These are phyloP conservation scores for Aptenodytes forsteri DNA, from an alignment of 2,113 vertebrate genomes.

Conservation along the genomic window DNA sequence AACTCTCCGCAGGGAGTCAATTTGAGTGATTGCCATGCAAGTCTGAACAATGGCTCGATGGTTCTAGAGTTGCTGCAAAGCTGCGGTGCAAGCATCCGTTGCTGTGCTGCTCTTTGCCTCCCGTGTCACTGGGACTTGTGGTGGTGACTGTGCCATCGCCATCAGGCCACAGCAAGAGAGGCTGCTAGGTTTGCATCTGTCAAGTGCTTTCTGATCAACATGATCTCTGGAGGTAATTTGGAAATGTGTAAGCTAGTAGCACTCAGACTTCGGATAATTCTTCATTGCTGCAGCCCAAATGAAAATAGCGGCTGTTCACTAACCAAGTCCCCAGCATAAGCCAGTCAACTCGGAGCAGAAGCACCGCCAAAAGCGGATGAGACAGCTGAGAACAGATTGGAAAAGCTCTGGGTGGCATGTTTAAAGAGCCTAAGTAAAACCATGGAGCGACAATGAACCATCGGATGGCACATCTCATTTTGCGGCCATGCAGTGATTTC, in stretches of 20 bases:
- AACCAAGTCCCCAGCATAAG: not conserved
- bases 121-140: not conserved
- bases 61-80: not conserved
- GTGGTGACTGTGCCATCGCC: not conserved
- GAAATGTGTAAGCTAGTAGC: not conserved
- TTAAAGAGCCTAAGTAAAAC: not conserved
- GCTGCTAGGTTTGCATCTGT: not conserved
- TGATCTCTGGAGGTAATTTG: not conserved
- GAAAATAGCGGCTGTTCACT: not conserved
- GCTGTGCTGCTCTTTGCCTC: not conserved
- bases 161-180: not conserved
- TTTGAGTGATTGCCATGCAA: not conserved
- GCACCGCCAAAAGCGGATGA: not conserved
- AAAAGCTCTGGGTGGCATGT: not conserved
- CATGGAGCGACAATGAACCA: fast-evolving
- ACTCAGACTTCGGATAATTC: not conserved
- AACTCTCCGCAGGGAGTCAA: not conserved
- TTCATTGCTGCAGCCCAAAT: not conserved
- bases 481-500: not conserved
- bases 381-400: not conserved
- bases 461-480: not conserved
- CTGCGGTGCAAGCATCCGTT: not conserved
- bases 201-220: not conserved
- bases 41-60: not conserved
- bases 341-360: not conserved